Evolutionary conservation across 2,888 invertebrate species (phyloP).

Genomic region (Eudasyphora cyanicolor): DNA sequence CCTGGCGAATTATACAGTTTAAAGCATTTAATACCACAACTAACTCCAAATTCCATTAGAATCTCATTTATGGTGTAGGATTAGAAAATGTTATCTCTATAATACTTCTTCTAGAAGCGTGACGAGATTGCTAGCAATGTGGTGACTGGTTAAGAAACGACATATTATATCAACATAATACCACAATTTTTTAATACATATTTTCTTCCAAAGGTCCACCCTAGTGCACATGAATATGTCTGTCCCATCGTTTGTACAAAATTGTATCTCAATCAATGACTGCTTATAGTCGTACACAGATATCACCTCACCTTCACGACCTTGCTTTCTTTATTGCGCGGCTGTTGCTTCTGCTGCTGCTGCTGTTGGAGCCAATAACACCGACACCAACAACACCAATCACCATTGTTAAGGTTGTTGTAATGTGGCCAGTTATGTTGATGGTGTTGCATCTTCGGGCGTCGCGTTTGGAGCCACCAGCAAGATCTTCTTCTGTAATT

Average conservation of each 20-base stretch:
- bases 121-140: too few species aligned
- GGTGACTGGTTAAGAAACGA: too few species aligned
- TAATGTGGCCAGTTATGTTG: constrained; percentile 9
- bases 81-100: too few species aligned
- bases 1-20: too few species aligned
- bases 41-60: too few species aligned
- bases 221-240: neutral
- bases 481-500: constrained; percentile 51
- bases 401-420: constrained; percentile 8
- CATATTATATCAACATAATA: too few species aligned
- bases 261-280: constrained; percentile 67
- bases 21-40: too few species aligned
- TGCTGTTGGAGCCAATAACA: constrained; percentile 5
- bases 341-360: neutral
- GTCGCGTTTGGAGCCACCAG: constrained; percentile 50
- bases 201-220: neutral
- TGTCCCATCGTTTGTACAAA: neutral
- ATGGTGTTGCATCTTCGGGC: constrained; percentile 47
- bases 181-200: too few species aligned
- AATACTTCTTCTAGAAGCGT: too few species aligned
- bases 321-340: constrained; percentile 64
- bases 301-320: constrained; percentile 70
- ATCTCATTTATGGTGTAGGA: too few species aligned
- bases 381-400: constrained; percentile 34
- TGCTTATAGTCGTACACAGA: constrained; percentile 54